Evolutionary conservation across 2,113 vertebrate species (phyloP).

Genomic region (Carlito syrichta): DNA sequence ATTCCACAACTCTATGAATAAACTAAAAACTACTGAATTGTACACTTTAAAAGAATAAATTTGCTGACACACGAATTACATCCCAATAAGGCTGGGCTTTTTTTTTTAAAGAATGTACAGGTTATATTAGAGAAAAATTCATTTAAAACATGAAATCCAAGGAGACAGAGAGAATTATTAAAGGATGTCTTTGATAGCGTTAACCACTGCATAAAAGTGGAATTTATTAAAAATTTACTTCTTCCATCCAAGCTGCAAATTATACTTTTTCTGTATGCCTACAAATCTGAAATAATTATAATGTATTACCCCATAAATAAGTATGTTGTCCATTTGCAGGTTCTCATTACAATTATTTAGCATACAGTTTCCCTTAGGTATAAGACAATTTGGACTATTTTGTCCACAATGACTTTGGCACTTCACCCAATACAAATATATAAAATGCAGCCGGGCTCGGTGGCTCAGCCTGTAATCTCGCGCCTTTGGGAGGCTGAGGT

Average conservation of each 20-base stretch:
- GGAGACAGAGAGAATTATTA: neutral
- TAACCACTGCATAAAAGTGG: neutral
- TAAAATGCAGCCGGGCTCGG: no score
- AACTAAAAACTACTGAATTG: neutral
- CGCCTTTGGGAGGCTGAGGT: no score
- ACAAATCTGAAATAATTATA: constrained; percentile 8
- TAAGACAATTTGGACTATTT: neutral
- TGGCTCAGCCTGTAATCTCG: no score
- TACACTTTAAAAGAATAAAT: neutral
- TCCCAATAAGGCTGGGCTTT: neutral
- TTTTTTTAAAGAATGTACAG: neutral
- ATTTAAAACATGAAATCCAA: neutral
- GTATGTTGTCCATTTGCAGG: neutral
- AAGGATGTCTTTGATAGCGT: neutral
- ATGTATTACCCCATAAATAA: neutral
- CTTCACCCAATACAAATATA: neutral
- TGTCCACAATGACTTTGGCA: neutral
- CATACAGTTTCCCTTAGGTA: neutral
- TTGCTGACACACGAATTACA: neutral
- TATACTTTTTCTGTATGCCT: constrained; percentile 23
- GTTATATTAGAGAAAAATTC: neutral
- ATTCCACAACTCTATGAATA: neutral
- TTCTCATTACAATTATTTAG: constrained; percentile 19
- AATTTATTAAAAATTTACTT: constrained; percentile 36
- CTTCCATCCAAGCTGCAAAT: constrained; percentile 15